Base-by-base conservation (phyloP, 2,888 invertebrate genomes). In the Phyllotreta cruciferae region DNA sequence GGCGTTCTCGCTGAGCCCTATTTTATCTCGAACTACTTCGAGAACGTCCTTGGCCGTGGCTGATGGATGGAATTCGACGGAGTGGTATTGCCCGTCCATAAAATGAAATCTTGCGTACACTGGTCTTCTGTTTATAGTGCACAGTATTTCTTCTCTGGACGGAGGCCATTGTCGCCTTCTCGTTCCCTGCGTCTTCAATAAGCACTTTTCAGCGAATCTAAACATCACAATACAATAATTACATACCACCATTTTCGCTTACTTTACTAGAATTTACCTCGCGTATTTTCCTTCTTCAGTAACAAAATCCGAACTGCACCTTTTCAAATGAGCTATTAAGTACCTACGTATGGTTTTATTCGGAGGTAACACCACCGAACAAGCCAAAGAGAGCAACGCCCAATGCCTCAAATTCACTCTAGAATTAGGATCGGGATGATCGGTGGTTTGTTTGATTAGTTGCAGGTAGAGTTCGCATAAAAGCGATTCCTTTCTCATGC, bases 241-340 rank as follows among this genome's bases (percentile, higher is more conserved):
- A 41, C 6, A 24, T 9, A 36, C 14, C 36, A 4, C 38, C 14
- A 54, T 13, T 42, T 44, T 13, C 6, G 9, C 44, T 10, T 35
- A 13, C 34, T 36, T 6, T 35, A 24, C 6, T 38, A 38, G 39
- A 8, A 8, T 47, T 13, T 37, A 60, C 24, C 69, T 54, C 0
- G 97, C 96, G 81, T 93, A 97, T 83, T 94, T 94, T 45, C 96
- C 96, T 81, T 97, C 96, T 80, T 96, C 96, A 0, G 94, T 93
- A 0, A 92, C 88, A 72, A 90, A 92, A 80, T 94, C 93, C 66
- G 92, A 89, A 36, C 94, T 90, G 77, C 96, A 93, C 73, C 94
- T 88, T 71, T 94, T 91, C 74, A 97, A 84, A 80, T 97, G 97
- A 0, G 94, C 90, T 47, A 94, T 90, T 58, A 97, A 84, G 81